These are phyloP conservation scores for Stichodactyla helianthus DNA, from an alignment of 64 coral and sea anemone genomes.

Conservation along the genomic window DNA sequence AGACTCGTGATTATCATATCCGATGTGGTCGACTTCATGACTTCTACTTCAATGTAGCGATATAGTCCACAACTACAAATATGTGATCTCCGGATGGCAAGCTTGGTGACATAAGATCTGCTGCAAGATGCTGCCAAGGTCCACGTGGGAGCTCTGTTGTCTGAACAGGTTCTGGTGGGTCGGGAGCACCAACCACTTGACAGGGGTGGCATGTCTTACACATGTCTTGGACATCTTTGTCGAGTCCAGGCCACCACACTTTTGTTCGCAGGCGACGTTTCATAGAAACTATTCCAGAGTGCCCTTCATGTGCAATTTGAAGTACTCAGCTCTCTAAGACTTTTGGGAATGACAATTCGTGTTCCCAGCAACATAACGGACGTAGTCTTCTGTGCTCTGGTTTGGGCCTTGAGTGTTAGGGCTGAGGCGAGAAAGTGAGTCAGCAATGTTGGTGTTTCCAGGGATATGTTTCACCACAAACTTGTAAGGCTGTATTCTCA, in stretches of 20 bases:
- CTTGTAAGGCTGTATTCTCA: background rate
- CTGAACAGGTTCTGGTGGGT: conserved; percentile 3
- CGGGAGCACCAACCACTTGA: conserved; percentile 26
- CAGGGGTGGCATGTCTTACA: conserved; percentile 37
- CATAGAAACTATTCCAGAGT: conserved; percentile 33
- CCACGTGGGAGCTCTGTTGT: conserved; percentile 3
- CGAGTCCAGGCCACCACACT: conserved; percentile 17
- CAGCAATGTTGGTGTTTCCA: too few relatives aligned
- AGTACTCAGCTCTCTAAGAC: conserved; percentile 13
- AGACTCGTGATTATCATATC: background rate
- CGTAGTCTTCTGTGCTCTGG: too few relatives aligned
- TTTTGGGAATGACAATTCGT: conserved; percentile 14
- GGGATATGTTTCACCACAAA: too few relatives aligned
- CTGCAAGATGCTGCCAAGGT: background rate
- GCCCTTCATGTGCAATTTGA: conserved; percentile 24
- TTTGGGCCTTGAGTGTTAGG: too few relatives aligned
- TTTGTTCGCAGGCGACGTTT: too few relatives aligned
- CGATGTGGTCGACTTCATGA: background rate
- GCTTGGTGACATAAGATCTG: conserved; percentile 10
- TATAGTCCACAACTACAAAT: conserved; percentile 22
- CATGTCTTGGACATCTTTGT: conserved; percentile 26
- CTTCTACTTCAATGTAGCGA: conserved; percentile 15
- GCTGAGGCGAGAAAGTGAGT: too few relatives aligned
- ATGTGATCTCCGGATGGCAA: conserved; percentile 19
- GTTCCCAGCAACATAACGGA: background rate